Percentiles rank a stretch among this genome's conserved stretches.
Evolutionary conservation across 2,888 invertebrate genomes (phyloP).

Genomic region (Eueremaeus valkanovi): DNA sequence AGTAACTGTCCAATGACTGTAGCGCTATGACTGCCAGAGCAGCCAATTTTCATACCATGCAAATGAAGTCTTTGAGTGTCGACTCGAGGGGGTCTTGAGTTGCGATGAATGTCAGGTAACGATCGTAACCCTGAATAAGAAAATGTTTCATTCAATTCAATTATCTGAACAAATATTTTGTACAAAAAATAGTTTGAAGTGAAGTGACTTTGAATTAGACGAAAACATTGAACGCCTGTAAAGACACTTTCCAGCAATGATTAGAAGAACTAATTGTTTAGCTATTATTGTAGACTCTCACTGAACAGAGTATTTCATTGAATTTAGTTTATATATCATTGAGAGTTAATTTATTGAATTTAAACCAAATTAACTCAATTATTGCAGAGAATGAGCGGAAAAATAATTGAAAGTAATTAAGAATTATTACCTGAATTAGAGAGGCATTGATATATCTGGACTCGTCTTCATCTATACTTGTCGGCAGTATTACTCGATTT

Average conservation of each 20-base stretch:
- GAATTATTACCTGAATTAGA: slow-evolving; percentile 65
- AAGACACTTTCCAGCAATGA: slow-evolving; percentile 7
- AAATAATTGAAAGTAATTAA: not conserved
- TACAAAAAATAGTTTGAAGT: no score
- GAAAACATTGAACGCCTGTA: not conserved
- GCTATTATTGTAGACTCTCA: no score
- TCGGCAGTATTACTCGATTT: slow-evolving; percentile 86
- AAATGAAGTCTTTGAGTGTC: slow-evolving; percentile 88
- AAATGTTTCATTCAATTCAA: slow-evolving; percentile 40
- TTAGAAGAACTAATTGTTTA: not conserved
- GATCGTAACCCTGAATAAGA: slow-evolving; percentile 68
- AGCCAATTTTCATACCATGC: slow-evolving; percentile 67
- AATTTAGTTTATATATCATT: not conserved
- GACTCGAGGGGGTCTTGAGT: slow-evolving; percentile 86
- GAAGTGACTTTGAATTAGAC: not conserved
- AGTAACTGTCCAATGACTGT: no score
- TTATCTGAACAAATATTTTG: not conserved
- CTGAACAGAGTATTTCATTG: no score
- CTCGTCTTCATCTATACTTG: slow-evolving; percentile 78
- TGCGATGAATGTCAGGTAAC: slow-evolving; percentile 79
- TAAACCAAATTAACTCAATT: no score
- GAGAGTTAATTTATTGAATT: not conserved
- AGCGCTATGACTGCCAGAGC: no score
- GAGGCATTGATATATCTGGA: slow-evolving; percentile 92
- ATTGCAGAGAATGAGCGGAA: not conserved